These are phyloP conservation scores for Mesembrinibis cayennensis DNA, from an alignment of 2,113 vertebrate genomes.

Conservation along the genomic window DNA sequence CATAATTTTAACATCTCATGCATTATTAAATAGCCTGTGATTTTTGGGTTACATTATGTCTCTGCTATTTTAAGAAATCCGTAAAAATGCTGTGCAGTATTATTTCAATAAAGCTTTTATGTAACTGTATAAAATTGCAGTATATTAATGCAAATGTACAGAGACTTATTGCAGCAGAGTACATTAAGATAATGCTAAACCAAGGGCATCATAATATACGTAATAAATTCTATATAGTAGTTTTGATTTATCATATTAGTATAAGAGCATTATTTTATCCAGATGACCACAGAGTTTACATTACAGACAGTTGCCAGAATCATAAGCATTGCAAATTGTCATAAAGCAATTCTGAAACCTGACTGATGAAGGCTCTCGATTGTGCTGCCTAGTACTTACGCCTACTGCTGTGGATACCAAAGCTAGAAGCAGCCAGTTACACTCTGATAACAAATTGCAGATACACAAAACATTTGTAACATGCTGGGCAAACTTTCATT, in stretches of 20 bases:
- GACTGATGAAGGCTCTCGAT: constrained; percentile 3
- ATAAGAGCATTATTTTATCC: constrained; percentile 52
- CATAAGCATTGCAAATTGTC: constrained; percentile 44
- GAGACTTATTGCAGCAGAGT: constrained; percentile 17
- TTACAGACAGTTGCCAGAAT: constrained; percentile 32
- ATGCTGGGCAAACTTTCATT: not conserved
- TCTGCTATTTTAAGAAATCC: constrained; percentile 43
- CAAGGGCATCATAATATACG: constrained; percentile 11
- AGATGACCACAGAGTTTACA: constrained; percentile 15
- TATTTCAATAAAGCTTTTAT: constrained; percentile 48
- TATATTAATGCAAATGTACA: constrained; percentile 30
- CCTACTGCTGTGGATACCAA: not conserved
- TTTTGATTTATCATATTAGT: constrained; percentile 50
- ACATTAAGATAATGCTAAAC: constrained; percentile 53
- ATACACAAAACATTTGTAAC: not conserved
- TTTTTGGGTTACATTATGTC: constrained; percentile 22
- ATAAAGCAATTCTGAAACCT: constrained; percentile 11
- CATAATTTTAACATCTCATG: constrained; percentile 10
- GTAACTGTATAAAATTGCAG: constrained; percentile 47
- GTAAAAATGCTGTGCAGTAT: constrained; percentile 19
- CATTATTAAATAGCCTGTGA: constrained; percentile 25
- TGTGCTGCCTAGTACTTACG: not conserved
- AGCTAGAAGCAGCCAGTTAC: not conserved
- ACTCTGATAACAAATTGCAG: not conserved
- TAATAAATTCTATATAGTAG: constrained; percentile 19